Conservation (phyloP, 2,113 vertebrate species). For the Silurus meridionalis region DNA sequence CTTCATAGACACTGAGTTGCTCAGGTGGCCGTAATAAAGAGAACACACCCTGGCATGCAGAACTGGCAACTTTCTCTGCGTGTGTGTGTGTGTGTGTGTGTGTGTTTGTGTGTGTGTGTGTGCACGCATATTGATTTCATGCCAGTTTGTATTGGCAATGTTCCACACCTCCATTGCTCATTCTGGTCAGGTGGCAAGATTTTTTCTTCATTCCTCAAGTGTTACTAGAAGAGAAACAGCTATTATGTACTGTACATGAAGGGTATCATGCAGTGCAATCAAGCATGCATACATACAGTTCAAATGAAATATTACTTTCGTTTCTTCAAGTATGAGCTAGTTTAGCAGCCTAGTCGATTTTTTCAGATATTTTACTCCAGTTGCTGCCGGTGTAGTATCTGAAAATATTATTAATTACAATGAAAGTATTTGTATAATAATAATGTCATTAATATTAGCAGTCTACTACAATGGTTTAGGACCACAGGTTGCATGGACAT, state of each 20-base stretch:
- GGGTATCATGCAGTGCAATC: not conserved
- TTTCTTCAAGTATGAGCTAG: not conserved
- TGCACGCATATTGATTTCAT: not conserved
- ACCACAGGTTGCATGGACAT: no score
- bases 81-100: not conserved
- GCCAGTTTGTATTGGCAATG: not conserved
- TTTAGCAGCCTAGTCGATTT: not conserved
- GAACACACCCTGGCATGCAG: constrained; percentile 24
- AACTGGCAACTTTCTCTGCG: not conserved
- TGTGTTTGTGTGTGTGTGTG: not conserved
- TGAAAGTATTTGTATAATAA: no score
- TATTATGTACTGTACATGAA: not conserved
- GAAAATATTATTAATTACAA: no score
- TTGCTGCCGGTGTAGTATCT: not conserved
- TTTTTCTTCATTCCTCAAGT: not conserved
- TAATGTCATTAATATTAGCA: no score
- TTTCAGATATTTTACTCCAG: not conserved
- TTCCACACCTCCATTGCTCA: not conserved
- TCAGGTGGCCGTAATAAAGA: constrained; percentile 23
- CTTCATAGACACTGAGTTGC: constrained; percentile 16
- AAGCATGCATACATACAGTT: not conserved
- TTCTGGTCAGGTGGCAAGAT: not conserved
- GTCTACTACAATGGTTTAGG: no score
- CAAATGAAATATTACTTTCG: not conserved
- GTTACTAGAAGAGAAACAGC: not conserved